Evolutionary conservation across 1,140 invertebrate species (phyloP).

Genomic region (Apis laboriosa): DNA sequence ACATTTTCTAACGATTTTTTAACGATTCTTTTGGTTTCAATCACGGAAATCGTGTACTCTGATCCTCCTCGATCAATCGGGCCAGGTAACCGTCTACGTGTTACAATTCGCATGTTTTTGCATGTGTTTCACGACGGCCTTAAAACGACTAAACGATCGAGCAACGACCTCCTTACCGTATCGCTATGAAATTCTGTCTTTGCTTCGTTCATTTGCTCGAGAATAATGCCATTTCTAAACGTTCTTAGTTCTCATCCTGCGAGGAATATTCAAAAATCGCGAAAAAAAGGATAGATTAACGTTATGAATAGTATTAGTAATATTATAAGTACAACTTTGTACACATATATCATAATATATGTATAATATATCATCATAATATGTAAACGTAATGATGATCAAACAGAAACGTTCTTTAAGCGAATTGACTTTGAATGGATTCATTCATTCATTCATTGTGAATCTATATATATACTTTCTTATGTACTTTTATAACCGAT

Average conservation of each 20-base stretch:
- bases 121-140: conserved; percentile 28
- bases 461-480: neutral
- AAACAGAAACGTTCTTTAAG: conserved; percentile 13
- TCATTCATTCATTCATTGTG: conserved; percentile 24
- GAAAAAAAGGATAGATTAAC: neutral
- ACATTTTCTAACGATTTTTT: neutral
- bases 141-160: conserved; percentile 29
- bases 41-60: conserved; percentile 11
- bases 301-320: neutral
- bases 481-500: conserved; percentile 49
- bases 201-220: neutral
- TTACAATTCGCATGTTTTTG: conserved; percentile 44
- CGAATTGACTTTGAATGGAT: conserved; percentile 61
- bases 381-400: neutral
- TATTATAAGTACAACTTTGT: neutral
- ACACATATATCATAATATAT: no score
- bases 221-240: neutral
- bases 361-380: neutral
- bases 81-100: conserved; percentile 36
- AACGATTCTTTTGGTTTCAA: neutral
- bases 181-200: conserved; percentile 13
- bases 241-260: neutral
- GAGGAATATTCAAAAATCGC: neutral
- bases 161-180: conserved; percentile 34
- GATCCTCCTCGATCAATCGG: neutral